Conservation (phyloP, 1,140 invertebrate species). For the Euborellia annulipes region DNA sequence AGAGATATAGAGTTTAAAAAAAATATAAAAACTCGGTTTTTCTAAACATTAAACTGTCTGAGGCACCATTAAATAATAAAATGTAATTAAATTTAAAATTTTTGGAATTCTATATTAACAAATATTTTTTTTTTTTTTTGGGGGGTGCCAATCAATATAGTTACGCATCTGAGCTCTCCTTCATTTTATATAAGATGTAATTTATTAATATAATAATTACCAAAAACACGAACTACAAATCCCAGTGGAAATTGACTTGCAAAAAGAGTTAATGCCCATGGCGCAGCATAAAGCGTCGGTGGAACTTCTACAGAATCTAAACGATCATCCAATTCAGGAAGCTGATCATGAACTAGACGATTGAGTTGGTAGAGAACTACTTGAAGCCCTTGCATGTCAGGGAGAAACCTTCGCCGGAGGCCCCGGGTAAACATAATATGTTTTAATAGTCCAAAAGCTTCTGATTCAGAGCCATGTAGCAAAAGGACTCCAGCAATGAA, state of each 20-base stretch:
- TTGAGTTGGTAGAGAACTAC: constrained; percentile 86
- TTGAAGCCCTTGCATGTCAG: constrained; percentile 87
- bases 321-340: constrained; percentile 72
- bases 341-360: constrained; percentile 74
- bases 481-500: constrained; percentile 88
- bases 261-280: constrained; percentile 91
- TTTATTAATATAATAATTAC: constrained; percentile 32
- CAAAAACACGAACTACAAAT: constrained; percentile 85
- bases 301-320: constrained; percentile 79
- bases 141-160: too few relatives aligned
- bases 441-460: constrained; percentile 71
- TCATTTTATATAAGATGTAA: neutral
- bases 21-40: too few relatives aligned
- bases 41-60: too few relatives aligned
- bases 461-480: constrained; percentile 81
- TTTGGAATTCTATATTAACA: too few relatives aligned
- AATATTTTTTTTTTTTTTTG: too few relatives aligned
- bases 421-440: constrained; percentile 83
- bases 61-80: too few relatives aligned
- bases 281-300: constrained; percentile 85
- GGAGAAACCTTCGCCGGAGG: constrained; percentile 72
- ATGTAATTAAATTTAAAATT: too few relatives aligned
- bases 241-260: constrained; percentile 92
- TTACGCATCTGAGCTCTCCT: too few relatives aligned
- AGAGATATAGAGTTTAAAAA: too few relatives aligned